Conservation (phyloP, 2,888 invertebrate species). For the Parelbella ahira region DNA sequence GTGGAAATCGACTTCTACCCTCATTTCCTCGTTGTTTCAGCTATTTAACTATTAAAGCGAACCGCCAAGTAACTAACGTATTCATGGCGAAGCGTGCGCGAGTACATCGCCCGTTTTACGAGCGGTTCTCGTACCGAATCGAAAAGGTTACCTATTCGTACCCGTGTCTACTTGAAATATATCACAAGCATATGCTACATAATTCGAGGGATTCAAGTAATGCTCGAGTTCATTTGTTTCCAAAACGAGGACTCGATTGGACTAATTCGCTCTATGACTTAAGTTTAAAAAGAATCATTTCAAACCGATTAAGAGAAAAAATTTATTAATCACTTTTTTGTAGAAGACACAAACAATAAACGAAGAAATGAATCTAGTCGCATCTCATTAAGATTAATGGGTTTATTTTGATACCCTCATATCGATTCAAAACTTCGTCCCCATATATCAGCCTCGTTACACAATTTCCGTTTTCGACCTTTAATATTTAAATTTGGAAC, state of each 20-base stretch:
- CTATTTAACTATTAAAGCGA: conserved; percentile 74
- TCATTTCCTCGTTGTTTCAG: conserved; percentile 37
- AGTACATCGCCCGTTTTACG: conserved; percentile 69
- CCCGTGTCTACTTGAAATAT: conserved; percentile 57
- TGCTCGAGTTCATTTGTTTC: no score
- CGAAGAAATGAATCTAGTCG: no score
- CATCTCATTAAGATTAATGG: no score
- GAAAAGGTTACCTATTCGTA: conserved; percentile 66
- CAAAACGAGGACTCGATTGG: no score
- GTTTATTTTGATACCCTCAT: not conserved
- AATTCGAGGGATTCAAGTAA: conserved; percentile 50
- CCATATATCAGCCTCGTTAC: conserved; percentile 38
- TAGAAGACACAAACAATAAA: no score
- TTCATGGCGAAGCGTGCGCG: conserved; percentile 75
- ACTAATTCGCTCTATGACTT: no score
- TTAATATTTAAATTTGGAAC: conserved; percentile 62
- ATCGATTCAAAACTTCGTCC: not conserved
- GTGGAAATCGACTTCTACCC: conserved; percentile 4
- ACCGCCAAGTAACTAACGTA: conserved; percentile 61
- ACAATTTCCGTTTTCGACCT: conserved; percentile 45
- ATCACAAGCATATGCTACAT: conserved; percentile 53
- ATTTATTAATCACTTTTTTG: no score
- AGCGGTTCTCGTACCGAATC: conserved; percentile 64
- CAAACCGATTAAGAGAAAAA: conserved; percentile 1
- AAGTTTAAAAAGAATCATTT: conserved; percentile 10